Conservation (phyloP, 2,888 invertebrate genomes). For the Camptogramma bilineatum region DNA sequence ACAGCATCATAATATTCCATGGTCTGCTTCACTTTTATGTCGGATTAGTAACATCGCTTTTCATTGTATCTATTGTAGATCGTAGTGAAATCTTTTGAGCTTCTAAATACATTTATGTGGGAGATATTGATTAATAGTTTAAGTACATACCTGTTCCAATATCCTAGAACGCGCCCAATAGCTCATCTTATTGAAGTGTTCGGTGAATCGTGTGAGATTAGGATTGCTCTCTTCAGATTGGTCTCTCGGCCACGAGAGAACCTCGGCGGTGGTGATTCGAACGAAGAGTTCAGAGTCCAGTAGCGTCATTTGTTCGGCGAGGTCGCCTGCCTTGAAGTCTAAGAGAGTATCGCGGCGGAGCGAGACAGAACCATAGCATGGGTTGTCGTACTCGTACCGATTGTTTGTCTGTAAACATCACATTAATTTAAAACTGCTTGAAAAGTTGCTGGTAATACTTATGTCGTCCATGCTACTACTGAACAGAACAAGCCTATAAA, state of each 20-base stretch:
- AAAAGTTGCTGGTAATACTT: background rate
- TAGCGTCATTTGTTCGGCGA: slow-evolving; percentile 99
- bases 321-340: slow-evolving; percentile 96
- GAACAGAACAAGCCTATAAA: background rate
- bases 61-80: background rate
- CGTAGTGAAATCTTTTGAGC: background rate
- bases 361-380: slow-evolving; percentile 75
- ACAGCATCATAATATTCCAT: slow-evolving; percentile 17
- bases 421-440: background rate
- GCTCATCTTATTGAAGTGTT: slow-evolving; percentile 99
- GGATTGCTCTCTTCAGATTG: slow-evolving; percentile 99
- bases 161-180: slow-evolving; percentile 99
- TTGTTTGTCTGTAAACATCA: slow-evolving; percentile 65
- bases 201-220: slow-evolving; percentile 98
- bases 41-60: slow-evolving; percentile 8
- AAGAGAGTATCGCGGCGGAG: slow-evolving; percentile 87
- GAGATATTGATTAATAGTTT: background rate
- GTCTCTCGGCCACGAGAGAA: slow-evolving; percentile 98
- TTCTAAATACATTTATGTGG: background rate
- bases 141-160: slow-evolving; percentile 81
- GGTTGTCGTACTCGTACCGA: slow-evolving; percentile 76
- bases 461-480: too few species aligned
- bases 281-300: slow-evolving; percentile 97
- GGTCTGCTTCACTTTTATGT: slow-evolving; percentile 25
- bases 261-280: slow-evolving; percentile 98